phyloP scores from a whole-genome alignment of 2,113 vertebrate genomes.

The Neopipo cinnamomea region DNA sequence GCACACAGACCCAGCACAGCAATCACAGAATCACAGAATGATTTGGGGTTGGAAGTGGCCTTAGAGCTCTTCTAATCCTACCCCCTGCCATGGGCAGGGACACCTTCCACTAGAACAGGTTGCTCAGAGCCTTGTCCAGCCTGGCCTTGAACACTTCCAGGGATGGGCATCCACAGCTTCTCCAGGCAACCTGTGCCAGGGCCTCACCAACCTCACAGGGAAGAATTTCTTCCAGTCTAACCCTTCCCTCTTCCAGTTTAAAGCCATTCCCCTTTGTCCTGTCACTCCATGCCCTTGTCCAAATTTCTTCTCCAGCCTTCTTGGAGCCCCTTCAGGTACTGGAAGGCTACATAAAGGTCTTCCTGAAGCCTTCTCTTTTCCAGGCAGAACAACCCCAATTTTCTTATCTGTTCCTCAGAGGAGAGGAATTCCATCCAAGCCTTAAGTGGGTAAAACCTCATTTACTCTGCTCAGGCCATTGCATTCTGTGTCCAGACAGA shows the following conservation, averaged over 20 bases:
- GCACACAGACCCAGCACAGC: accelerated
- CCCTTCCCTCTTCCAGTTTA: background rate
- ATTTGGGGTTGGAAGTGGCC: background rate
- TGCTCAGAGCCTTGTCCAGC: accelerated
- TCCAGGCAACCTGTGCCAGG: background rate
- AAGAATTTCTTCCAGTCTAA: background rate
- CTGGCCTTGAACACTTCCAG: background rate
- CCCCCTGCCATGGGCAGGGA: background rate
- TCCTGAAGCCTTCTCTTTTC: background rate
- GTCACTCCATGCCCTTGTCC: background rate
- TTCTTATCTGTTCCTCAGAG: background rate
- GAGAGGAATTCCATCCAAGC: background rate
- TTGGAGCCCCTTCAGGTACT: background rate
- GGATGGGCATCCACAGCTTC: background rate
- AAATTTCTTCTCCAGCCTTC: background rate
- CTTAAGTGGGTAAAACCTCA: background rate
- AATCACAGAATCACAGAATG: background rate
- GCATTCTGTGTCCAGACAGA: background rate
- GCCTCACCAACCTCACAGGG: accelerated
- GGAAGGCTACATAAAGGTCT: no score
- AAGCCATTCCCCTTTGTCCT: background rate
- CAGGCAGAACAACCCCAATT: background rate
- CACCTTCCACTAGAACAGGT: accelerated
- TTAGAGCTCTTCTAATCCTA: background rate
- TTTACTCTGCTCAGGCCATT: accelerated